A percentile compares a stretch with the other conserved stretches of the same genome.
Evolutionary conservation across 2,797 vertebrate species (phyloP).

Genomic region (Geotrypetes seraphini): DNA sequence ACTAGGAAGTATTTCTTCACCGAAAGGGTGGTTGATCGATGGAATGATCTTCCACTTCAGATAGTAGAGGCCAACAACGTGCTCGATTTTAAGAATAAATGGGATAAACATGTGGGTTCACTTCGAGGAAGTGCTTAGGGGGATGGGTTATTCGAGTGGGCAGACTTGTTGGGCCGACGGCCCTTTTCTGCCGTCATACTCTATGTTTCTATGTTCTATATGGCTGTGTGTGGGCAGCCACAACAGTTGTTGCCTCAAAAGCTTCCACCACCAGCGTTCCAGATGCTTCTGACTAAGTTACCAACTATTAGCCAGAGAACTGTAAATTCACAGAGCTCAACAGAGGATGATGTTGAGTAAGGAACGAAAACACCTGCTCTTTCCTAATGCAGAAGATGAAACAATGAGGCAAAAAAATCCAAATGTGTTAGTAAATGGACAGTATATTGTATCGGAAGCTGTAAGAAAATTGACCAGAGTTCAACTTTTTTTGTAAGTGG

Average conservation of each 20-base stretch:
- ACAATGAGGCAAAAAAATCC: conserved; percentile 32
- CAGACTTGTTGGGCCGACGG: too few relatives aligned
- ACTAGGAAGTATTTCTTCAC: too few relatives aligned
- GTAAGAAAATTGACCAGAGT: conserved; percentile 26
- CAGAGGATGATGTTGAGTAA: conserved; percentile 88
- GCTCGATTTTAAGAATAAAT: too few relatives aligned
- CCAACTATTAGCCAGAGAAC: conserved; percentile 87
- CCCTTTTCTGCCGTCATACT: too few relatives aligned
- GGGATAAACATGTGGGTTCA: too few relatives aligned
- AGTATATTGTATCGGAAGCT: conserved; percentile 47
- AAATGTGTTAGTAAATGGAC: conserved; percentile 40
- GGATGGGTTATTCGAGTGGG: too few relatives aligned
- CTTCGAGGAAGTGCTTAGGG: too few relatives aligned
- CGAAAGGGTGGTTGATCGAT: too few relatives aligned
- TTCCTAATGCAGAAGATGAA: conserved; percentile 47
- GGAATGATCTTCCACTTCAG: too few relatives aligned
- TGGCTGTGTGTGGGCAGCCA: conserved; percentile 90
- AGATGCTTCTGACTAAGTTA: conserved; percentile 94
- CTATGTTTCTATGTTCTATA: too few relatives aligned
- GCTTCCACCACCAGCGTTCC: conserved; percentile 87
- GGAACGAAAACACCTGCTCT: conserved; percentile 19
- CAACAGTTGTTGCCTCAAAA: conserved; percentile 94
- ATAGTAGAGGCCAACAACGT: too few relatives aligned
- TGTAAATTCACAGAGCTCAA: conserved; percentile 70
- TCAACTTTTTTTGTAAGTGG: conserved; percentile 53